phyloP scores from a whole-genome alignment of 2,888 invertebrate genomes.

The Malacosoma neustria region DNA sequence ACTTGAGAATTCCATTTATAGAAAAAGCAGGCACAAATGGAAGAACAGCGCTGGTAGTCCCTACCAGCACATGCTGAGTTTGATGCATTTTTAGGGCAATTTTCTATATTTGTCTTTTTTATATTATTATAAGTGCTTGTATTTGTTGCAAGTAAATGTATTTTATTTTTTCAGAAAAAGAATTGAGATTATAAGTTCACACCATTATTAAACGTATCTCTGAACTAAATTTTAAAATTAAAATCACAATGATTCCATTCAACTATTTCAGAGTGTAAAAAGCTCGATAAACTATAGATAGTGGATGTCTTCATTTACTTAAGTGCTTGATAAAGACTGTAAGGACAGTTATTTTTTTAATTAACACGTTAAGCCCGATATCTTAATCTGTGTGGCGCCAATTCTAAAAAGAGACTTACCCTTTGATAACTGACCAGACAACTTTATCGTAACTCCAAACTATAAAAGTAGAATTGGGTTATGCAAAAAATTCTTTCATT shows the following conservation, averaged over 20 bases:
- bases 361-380: slow-evolving; percentile 68
- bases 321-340: slow-evolving; percentile 58
- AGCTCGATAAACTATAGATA: slow-evolving; percentile 49
- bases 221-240: too few species aligned
- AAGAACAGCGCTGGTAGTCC: too few species aligned
- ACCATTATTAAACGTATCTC: too few species aligned
- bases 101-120: too few species aligned
- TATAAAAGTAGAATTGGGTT: slow-evolving; percentile 26
- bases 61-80: too few species aligned
- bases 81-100: too few species aligned
- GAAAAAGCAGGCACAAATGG: too few species aligned
- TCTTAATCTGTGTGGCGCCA: slow-evolving; percentile 71
- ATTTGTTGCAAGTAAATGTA: too few species aligned
- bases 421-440: slow-evolving; percentile 58
- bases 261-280: slow-evolving; percentile 57
- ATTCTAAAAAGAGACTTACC: slow-evolving; percentile 56
- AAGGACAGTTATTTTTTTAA: slow-evolving; percentile 61
- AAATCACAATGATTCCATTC: slow-evolving; percentile 37
- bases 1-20: too few species aligned
- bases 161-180: too few species aligned
- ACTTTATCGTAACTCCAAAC: slow-evolving; percentile 53
- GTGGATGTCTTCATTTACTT: slow-evolving; percentile 41
- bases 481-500: slow-evolving; percentile 59
- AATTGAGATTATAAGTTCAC: too few species aligned
- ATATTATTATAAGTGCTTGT: too few species aligned